Evolutionary conservation across 1,140 invertebrate genomes (phyloP), one percentile per base, ranked within the genome.

Genomic region (Drosophila elegans): DNA sequence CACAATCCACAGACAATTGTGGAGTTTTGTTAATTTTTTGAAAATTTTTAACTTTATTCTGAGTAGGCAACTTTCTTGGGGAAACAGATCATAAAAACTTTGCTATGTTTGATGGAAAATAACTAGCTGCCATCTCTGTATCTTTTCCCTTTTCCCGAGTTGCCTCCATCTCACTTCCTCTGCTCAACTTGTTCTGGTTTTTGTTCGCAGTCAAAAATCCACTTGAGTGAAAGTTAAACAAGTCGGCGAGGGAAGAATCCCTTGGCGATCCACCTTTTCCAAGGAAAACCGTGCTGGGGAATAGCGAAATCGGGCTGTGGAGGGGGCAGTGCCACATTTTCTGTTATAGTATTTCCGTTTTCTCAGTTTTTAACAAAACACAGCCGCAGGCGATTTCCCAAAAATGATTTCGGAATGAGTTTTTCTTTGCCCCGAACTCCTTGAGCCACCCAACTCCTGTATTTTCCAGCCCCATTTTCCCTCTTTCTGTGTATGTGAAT

Each of bases 221-320:
- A 84, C 80, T 84, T 84, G 76, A 84, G 80, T 84, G 75, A 84
- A 84, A 84, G 80, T 84, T 84, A 84, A 83, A 83, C 80, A 83
- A 84, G 80, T 79, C 76, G 72, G 75, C 74, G 64, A 79, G 52
- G 62, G 73, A 84, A 73, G 63, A 74, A 69, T 56, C 53, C 68
- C 49, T 44, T 51, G 66, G 54, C 44, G 44, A 21, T 12, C 48
- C 36, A 21, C 54, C 53, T 57, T 55, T 49, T 48, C 45, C 7
- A 59, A 7, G 13, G 39, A 10, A 27, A 39, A 45, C 16, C 21
- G 13, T 16, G 38, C 3, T 2, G 44, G 42, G 32, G 42, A 6
- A 4, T 3, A 32, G n/a, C 12, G 12, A 21, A 41, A 42, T 27
- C 5, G 29, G 29, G 38, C 3, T 1, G 44, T 38, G 32, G 38